Evolutionary conservation across 1,140 invertebrate genomes (phyloP).

Genomic region (Agraylea sexmaculata): DNA sequence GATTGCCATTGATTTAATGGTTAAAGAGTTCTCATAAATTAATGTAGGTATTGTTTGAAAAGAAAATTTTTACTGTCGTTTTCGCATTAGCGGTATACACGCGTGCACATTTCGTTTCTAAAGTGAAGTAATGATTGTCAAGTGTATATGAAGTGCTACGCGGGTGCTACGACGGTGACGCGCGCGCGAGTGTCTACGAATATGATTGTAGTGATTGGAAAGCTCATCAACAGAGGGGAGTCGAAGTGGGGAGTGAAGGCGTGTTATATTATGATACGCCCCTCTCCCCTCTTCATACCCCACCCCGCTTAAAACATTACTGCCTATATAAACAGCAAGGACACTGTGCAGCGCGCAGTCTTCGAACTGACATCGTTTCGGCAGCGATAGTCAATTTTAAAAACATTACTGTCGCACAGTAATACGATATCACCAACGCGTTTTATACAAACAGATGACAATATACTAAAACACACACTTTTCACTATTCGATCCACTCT

Average conservation of each 20-base stretch:
- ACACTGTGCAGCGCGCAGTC: constrained; percentile 18
- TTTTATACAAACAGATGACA: too few relatives aligned
- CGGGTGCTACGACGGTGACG: neutral
- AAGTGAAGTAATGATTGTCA: neutral
- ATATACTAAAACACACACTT: too few relatives aligned
- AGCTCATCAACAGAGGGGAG: constrained; percentile 1
- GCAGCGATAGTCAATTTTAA: too few relatives aligned
- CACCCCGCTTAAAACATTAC: too few relatives aligned
- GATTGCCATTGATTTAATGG: too few relatives aligned
- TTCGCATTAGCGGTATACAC: neutral
- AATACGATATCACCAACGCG: neutral
- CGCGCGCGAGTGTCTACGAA: constrained; percentile 3
- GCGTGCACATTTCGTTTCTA: neutral
- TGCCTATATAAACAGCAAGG: constrained; percentile 21
- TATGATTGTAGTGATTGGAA: constrained; percentile 1
- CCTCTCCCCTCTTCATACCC: neutral
- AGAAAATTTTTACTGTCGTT: neutral
- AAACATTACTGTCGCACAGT: neutral
- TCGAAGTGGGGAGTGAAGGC: constrained; percentile 1
- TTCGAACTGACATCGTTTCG: too few relatives aligned
- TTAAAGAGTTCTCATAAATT: too few relatives aligned
- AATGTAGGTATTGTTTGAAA: too few relatives aligned
- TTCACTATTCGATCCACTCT: too few relatives aligned
- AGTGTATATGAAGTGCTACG: neutral
- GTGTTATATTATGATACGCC: constrained; percentile 2